Evolutionary conservation across 2,113 vertebrate genomes (phyloP), one percentile per base, ranked within the genome.

Genomic region (Eublepharis macularius): DNA sequence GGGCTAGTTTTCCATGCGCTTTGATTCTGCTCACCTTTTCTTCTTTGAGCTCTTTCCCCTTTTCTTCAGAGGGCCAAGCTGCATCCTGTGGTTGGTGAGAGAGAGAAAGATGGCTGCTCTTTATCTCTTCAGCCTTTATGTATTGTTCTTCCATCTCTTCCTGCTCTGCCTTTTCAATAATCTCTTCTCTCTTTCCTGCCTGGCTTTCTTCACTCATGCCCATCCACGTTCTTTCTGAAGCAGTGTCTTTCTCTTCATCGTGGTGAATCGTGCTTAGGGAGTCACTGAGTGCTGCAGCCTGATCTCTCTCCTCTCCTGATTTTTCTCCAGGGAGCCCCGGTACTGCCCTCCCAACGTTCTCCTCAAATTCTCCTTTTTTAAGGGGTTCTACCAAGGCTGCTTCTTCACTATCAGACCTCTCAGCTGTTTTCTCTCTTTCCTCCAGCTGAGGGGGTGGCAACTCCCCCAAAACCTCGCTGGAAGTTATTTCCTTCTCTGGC

Each of bases 121-220:
- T 92, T 29, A 91, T 91, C 41, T 84, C 95, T 95, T 73, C 91
- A 89, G 81, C 95, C 93, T 89, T 97, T 92, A 19, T 49, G 89
- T 72, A 83, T 65, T 91, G 94, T 91, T 97, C 98, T 92, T 98
- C 98, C 77, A 97, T 97, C 92, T 97, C 98, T 93, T 98, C 98
- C 72, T 98, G 84, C 85, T 99, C 98, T 24, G 98, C 98, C 89
- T 99, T 99, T 95, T 99, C 98, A 85, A 99, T 97, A 39, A 98
- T 97, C 80, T 98, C 96, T 72, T 96, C 95, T 75, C 94, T 96
- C 76, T 95, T 96, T 66, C 98, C 97, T 14, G 92, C 95, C 2
- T 96, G 97, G 49, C 95, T 96, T 76, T 97, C 97, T 79, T 98
- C 97, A 83, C 92, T 92, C 63, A 94, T 93, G 75, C 95, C 91